Percentiles rank a stretch among this genome's conserved stretches.
phyloP scores from a whole-genome alignment of 2,888 invertebrate species.

The Mongoloraphidia duomilia region DNA sequence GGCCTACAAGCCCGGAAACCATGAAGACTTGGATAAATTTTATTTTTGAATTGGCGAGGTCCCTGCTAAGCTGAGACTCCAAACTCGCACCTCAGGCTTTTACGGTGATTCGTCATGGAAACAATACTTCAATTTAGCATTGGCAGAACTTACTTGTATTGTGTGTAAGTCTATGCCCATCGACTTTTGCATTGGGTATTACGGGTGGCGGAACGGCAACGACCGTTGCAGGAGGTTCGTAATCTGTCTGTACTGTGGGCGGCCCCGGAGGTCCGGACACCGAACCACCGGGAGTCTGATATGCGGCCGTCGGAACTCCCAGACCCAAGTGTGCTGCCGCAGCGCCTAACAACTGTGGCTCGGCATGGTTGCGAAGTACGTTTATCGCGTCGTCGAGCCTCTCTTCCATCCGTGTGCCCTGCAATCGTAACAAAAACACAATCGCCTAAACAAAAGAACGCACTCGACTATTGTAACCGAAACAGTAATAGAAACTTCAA shows the following conservation, averaged over 20 bases:
- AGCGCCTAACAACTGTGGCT: constrained; percentile 49
- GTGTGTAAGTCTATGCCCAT: constrained; percentile 24
- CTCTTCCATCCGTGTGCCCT: constrained; percentile 91
- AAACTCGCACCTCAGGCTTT: no score
- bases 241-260: constrained; percentile 32
- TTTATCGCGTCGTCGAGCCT: constrained; percentile 90
- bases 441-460: no score
- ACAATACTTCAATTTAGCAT: not conserved
- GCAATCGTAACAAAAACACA: not conserved
- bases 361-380: constrained; percentile 87
- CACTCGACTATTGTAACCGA: no score
- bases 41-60: no score
- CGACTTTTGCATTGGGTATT: constrained; percentile 24
- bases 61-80: no score
- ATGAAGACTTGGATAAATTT: no score
- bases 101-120: not conserved
- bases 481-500: no score
- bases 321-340: constrained; percentile 12
- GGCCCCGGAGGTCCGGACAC: constrained; percentile 31
- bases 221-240: constrained; percentile 32
- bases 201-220: constrained; percentile 28
- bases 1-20: no score
- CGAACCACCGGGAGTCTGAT: constrained; percentile 19
- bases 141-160: constrained; percentile 27
- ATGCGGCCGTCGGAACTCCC: constrained; percentile 24